Conservation (phyloP, 2,797 vertebrate genomes). For the Gadopsis marmoratus region DNA sequence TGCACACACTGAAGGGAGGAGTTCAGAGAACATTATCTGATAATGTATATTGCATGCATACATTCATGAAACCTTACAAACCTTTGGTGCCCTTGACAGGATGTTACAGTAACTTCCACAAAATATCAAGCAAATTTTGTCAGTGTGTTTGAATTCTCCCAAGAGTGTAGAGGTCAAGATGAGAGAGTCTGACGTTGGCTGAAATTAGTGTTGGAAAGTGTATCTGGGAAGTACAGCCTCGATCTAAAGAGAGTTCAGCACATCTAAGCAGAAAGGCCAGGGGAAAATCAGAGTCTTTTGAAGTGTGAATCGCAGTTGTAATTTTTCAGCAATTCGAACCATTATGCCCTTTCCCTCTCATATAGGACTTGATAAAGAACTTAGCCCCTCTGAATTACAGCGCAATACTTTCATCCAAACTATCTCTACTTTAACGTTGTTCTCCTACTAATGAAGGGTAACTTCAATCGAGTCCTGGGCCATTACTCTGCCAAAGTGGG, state of each 20-base stretch:
- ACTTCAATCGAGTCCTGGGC: conserved; percentile 71
- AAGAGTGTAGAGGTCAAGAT: conserved; percentile 56
- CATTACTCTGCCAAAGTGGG: conserved; percentile 69
- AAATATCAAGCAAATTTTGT: conserved; percentile 42
- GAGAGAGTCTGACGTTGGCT: conserved; percentile 51
- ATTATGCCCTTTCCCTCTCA: conserved; percentile 73
- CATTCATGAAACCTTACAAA: conserved; percentile 20
- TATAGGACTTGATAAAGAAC: conserved; percentile 71
- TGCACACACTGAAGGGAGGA: conserved; percentile 7
- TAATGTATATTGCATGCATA: conserved; percentile 20
- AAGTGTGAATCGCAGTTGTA: conserved; percentile 76
- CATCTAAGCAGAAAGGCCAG: conserved; percentile 71
- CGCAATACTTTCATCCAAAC: conserved; percentile 76
- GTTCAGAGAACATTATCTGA: conserved; percentile 18
- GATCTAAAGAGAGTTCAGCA: conserved; percentile 73
- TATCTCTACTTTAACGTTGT: conserved; percentile 62
- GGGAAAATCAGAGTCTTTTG: conserved; percentile 79
- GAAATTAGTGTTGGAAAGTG: conserved; percentile 66
- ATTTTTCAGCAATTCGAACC: conserved; percentile 76
- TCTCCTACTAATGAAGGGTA: conserved; percentile 74
- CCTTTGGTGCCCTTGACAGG: conserved; percentile 22
- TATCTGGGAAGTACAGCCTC: conserved; percentile 60
- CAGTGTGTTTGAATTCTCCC: conserved; percentile 39
- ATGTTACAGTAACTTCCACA: conserved; percentile 30
- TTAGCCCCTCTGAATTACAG: conserved; percentile 54